Base-by-base conservation (phyloP, 2,113 vertebrate species). In the Grantiella picta region DNA sequence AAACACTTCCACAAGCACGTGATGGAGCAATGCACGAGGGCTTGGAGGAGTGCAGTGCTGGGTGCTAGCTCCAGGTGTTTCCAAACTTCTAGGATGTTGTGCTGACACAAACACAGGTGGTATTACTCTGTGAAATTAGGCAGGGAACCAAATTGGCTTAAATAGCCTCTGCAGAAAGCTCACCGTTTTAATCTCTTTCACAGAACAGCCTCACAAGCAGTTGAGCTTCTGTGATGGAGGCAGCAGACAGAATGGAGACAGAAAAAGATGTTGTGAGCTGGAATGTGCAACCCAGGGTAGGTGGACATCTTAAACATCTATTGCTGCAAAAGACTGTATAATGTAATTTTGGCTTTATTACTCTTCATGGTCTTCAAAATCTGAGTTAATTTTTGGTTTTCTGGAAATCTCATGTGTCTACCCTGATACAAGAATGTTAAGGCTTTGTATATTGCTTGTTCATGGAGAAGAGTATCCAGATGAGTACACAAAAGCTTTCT, bases 161-260 rank as follows among this genome's bases (percentile, higher is more conserved):
- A 87, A 69, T 1, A 68, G 47, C 20, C 50, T 71, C 49, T 82
- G 35, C 69, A 78, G 33, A 78, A 64, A 56, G 20, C 53, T 82
- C 44, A 33, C 12, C 29, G 17, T 66, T 78, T 52, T 75, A 42
- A 91, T 92, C 15, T 57, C 60, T 91, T 91, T 61, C 73, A 61
- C 77, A 89, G 69, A 77, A 44, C 29, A 18, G 38, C 21, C 94
- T 35, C 33, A 17, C 6, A 5, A 84, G 50, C 50, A 49, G 40
- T 53, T 81, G 60, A 78, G 87, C 29, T 90, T 82, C 85, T 91
- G n/a, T 85, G 44, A 63, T 90, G 78, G 89, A 92, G 85, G 57
- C 38, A 81, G 49, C 69, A 91, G 87, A 73, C 54, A 65, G 94
- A 44, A 44, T 13, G 77, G 72, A 89, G 68, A 77, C 72, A 69